Base-by-base conservation (phyloP, 1,140 invertebrate genomes). In the Coenobita brevimanus region DNA sequence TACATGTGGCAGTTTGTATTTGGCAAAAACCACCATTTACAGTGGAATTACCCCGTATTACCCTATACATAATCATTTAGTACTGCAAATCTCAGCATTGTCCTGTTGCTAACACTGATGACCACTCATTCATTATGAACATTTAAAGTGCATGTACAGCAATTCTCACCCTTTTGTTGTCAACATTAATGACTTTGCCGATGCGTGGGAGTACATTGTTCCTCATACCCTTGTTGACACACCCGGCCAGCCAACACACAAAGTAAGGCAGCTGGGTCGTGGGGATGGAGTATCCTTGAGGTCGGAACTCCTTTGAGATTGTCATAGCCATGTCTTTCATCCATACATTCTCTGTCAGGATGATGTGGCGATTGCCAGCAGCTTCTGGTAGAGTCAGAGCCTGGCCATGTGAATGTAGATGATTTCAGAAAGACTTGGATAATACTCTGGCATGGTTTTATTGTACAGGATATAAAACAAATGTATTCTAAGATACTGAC, bases 321-420 rank as follows among this genome's bases (percentile, higher is more conserved):
- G 92, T 91, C 80, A 92, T 90, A 15, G 93, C 93, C 10, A 94
- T 93, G 64, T 94, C 93, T 82, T 92, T 92, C 90, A 93, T 90
- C 93, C 93, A 94, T 41, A 93, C 89, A 79, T 30, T 92, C 4
- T 91, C 91, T 15, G 92, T 92, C 27, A 89, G 83, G 43, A 94
- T 86, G 24, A 94, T 90, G 82, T 93, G 92, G 21, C 93, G 91
- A 88, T 93, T 90, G 91, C 94, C 94, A 79, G 92, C 93, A 27
- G 94, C 93, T 84, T 94, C 93, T 21, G 92, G 91, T 13, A 92
- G 83, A 4, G 92, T 92, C 92, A 95, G 93, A 17, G 94, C 94
- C 90, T 93, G 15, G 2, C 0, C 17, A 38, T 38, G 43, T 33
- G 43, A 43, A 78, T n/a, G n/a, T n/a, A n/a, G n/a, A n/a, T n/a